phyloP scores from a whole-genome alignment of 2,797 vertebrate genomes.

The Psittacula derbiana region DNA sequence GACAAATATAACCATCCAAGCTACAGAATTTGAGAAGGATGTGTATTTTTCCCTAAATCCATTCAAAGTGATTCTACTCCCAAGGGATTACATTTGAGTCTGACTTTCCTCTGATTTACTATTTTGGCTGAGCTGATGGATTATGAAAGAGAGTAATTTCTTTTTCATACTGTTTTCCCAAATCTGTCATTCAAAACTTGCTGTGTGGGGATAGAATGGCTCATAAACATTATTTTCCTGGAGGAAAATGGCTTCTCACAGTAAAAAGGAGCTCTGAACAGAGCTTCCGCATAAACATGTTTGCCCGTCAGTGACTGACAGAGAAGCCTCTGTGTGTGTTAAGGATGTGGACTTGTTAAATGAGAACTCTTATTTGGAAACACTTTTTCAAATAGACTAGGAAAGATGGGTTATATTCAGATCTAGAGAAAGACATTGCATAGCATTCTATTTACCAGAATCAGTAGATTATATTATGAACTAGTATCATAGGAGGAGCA shows the following conservation, averaged over 20 bases:
- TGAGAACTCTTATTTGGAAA: conserved; percentile 21
- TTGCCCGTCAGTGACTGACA: conserved; percentile 28
- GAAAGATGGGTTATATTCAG: not conserved
- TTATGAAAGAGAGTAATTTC: conserved; percentile 57
- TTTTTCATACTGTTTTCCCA: conserved; percentile 36
- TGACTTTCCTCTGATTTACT: conserved; percentile 39
- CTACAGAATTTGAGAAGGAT: conserved; percentile 38
- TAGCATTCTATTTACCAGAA: not conserved
- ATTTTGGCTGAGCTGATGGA: conserved; percentile 36
- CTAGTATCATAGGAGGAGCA: not conserved
- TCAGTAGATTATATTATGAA: not conserved
- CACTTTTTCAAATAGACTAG: not conserved
- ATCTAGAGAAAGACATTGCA: not conserved
- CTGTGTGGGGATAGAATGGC: not conserved
- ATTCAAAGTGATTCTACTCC: conserved; percentile 21
- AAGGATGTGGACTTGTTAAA: conserved; percentile 39
- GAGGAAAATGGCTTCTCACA: conserved; percentile 25
- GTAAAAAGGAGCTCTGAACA: conserved; percentile 36
- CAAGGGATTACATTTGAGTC: conserved; percentile 16
- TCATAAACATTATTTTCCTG: conserved; percentile 51
- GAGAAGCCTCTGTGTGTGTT: conserved; percentile 40
- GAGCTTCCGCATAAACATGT: conserved; percentile 12
- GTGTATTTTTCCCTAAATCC: conserved; percentile 22
- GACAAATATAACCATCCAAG: conserved; percentile 30
- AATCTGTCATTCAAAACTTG: conserved; percentile 42